Evolutionary conservation across 30 jellyfish, hydroid and myxozoan genomes (phyloP).

Genomic region (Aurelia coerulea): DNA sequence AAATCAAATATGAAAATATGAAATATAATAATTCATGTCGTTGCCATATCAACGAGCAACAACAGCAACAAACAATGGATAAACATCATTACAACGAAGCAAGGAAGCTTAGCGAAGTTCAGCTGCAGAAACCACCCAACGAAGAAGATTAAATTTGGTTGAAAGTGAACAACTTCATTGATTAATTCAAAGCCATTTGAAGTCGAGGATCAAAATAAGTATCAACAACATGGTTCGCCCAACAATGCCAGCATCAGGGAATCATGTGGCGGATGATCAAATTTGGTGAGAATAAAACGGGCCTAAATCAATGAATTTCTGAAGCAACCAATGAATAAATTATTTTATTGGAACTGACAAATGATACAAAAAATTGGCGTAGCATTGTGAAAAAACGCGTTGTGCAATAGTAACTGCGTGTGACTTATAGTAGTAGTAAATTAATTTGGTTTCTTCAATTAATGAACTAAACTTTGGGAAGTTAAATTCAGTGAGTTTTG

Average conservation of each 20-base stretch:
- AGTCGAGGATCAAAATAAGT: background rate
- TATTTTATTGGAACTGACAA: no score
- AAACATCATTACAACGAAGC: background rate
- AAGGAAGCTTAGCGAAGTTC: no score
- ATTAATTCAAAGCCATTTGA: background rate
- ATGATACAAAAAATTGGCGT: no score
- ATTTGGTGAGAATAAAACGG: constrained; percentile 50
- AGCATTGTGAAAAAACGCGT: no score
- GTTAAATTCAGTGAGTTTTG: no score
- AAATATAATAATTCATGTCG: constrained; percentile 2
- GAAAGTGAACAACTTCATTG: background rate
- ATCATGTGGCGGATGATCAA: constrained; percentile 82
- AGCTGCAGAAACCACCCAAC: no score
- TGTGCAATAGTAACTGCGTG: no score
- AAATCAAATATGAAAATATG: no score
- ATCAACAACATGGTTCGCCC: constrained; percentile 70
- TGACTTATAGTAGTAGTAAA: no score
- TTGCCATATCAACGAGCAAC: constrained; percentile 33
- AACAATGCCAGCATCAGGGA: constrained; percentile 73
- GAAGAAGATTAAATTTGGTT: background rate
- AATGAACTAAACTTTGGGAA: no score
- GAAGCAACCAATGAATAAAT: background rate
- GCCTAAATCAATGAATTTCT: background rate
- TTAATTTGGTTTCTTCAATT: no score
- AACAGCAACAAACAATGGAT: constrained; percentile 32